Percentiles rank a stretch among this genome's conserved stretches.
phyloP scores from a whole-genome alignment of 1,140 invertebrate genomes.

The Eriocheir sinensis region DNA sequence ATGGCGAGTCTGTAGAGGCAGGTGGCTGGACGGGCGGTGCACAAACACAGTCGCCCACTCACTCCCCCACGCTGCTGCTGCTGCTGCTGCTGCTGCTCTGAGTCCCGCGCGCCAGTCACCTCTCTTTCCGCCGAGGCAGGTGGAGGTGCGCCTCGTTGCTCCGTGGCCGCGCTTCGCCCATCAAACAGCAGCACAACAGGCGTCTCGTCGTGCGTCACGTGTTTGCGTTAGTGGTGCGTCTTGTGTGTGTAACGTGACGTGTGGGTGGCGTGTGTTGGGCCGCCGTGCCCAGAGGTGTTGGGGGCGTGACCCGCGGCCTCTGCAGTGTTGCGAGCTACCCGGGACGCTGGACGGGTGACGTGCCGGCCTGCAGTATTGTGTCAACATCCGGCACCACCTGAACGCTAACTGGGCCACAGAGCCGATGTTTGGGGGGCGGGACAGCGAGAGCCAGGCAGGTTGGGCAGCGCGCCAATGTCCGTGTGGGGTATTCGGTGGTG shows the following conservation, averaged over 20 bases:
- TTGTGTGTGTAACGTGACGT: background rate
- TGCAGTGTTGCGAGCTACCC: background rate
- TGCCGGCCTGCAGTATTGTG: background rate
- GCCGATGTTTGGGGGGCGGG: background rate
- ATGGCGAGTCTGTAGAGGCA: constrained; percentile 58
- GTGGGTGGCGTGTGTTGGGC: background rate
- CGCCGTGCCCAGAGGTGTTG: background rate
- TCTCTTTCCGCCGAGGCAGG: constrained; percentile 33
- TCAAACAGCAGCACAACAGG: background rate
- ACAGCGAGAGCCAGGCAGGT: background rate
- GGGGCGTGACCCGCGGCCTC: background rate
- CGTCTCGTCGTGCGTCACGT: background rate
- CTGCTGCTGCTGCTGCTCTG: background rate
- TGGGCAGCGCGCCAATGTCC: background rate
- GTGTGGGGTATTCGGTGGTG: constrained; percentile 18
- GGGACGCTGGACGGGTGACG: background rate
- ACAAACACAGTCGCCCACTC: constrained; percentile 62
- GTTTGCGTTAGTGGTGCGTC: background rate
- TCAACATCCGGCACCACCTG: background rate
- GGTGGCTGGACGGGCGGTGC: constrained; percentile 1
- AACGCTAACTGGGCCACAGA: background rate
- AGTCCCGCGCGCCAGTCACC: constrained; percentile 31
- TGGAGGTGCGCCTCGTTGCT: background rate
- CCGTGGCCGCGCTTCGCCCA: background rate
- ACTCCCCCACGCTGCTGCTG: constrained; percentile 56